Base-by-base conservation (phyloP, 1,140 invertebrate species). In the Diorhabda carinulata region DNA sequence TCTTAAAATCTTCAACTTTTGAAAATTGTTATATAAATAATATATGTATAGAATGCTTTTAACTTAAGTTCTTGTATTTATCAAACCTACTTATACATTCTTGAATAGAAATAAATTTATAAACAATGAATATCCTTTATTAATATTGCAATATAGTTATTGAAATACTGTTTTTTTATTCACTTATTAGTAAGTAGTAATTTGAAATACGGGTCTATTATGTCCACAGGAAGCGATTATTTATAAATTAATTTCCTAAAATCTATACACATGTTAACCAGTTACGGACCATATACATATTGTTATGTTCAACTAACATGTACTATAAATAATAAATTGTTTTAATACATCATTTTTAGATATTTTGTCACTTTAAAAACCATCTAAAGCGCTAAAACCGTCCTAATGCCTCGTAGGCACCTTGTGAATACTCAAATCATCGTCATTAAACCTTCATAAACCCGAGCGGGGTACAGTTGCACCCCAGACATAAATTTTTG, bases 241-340 rank as follows among this genome's bases (percentile, higher is more conserved):
- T 63, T 44, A 61, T 45, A 42, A 57, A 60, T 45, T 56, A 61
- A 60, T 40, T 65, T 71, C 67, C 25, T 69, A 57, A 72, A 74
- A 65, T 69, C 67, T 73, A 71, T 71, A 73, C 69, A 61, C 61
- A 59, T 67, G 69, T 73, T 61, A 67, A 70, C 63, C 25, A 73
- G 70, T 72, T 66, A 73, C 65, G 63, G 71, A 64, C 71, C 70
- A 69, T 57, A 62, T 73, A 71, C 25, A 75, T 73, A 72, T 75
- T 75, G 72, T 73, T 75, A 75, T 73, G 68, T 69, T 75, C 72
- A 75, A 74, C 66, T 66, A 70, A 71, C 70, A 69, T 73, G 65
- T 75, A 75, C 67, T 66, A 72, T 73, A 70, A 71, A 73, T 70
- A 75, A 64, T 75, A 73, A 70, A 75, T 75, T 75, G 74, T 75